phyloP scores from a whole-genome alignment of 2,888 invertebrate species.

The Corythucha ciliata region DNA sequence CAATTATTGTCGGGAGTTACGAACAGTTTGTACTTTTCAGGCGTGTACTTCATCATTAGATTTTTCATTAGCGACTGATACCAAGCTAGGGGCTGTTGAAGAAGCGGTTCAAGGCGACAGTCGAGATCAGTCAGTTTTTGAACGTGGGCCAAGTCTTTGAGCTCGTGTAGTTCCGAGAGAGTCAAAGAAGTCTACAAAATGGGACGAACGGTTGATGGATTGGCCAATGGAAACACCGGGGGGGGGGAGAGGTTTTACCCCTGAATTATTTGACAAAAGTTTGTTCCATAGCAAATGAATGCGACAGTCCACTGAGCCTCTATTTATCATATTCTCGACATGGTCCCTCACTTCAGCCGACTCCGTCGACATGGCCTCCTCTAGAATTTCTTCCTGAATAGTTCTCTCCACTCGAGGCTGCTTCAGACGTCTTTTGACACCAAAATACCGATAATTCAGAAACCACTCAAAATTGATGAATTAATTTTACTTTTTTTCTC shows the following conservation, averaged over 20 bases:
- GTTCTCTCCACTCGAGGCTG: too few species aligned
- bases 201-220: neutral
- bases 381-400: slow-evolving; percentile 57
- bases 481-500: too few species aligned
- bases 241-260: too few species aligned
- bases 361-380: slow-evolving; percentile 51
- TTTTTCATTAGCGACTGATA: slow-evolving; percentile 54
- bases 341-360: slow-evolving; percentile 48
- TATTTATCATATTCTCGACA: slow-evolving; percentile 52
- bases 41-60: slow-evolving; percentile 48
- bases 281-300: slow-evolving; percentile 63
- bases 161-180: slow-evolving; percentile 54
- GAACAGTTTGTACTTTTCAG: slow-evolving; percentile 50
- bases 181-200: slow-evolving; percentile 41
- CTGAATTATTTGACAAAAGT: slow-evolving; percentile 43
- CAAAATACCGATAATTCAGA: too few species aligned
- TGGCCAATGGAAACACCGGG: neutral
- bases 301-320: slow-evolving; percentile 57
- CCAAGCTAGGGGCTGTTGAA: slow-evolving; percentile 55
- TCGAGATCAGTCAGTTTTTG: slow-evolving; percentile 52
- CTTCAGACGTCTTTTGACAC: too few species aligned
- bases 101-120: slow-evolving; percentile 48
- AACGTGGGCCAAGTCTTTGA: slow-evolving; percentile 51
- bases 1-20: slow-evolving; percentile 50
- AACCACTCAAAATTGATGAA: too few species aligned